These are phyloP conservation scores for Trinorchestia longiramus DNA, from an alignment of 1,140 invertebrate species.

Conservation along the genomic window DNA sequence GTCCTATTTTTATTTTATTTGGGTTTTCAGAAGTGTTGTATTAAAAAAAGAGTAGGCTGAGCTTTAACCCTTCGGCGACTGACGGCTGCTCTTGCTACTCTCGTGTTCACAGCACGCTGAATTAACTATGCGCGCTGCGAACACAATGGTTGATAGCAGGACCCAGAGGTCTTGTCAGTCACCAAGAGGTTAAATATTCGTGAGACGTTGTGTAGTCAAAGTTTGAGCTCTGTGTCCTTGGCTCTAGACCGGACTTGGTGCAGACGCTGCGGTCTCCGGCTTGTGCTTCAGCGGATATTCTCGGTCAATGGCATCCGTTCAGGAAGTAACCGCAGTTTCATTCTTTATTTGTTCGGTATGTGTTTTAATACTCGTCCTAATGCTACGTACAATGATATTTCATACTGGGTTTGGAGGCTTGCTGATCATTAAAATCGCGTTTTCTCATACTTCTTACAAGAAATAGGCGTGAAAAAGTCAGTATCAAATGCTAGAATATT, in stretches of 20 bases:
- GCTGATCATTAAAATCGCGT: no score
- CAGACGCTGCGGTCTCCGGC: background rate
- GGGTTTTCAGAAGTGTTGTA: background rate
- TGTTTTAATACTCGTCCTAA: background rate
- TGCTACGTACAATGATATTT: background rate
- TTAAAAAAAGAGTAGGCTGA: background rate
- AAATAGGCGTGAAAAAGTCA: no score
- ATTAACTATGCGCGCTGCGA: no score
- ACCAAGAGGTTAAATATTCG: no score
- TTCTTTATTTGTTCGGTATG: background rate
- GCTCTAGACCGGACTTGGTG: background rate
- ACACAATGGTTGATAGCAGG: no score
- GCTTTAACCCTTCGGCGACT: background rate
- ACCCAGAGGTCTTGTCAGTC: no score
- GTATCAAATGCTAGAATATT: no score
- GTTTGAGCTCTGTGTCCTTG: background rate
- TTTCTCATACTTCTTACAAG: no score
- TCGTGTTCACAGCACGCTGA: no score
- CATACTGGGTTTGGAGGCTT: no score
- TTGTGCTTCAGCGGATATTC: constrained; percentile 1
- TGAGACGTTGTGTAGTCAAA: background rate
- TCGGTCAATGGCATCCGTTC: constrained; percentile 23
- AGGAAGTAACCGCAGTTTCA: background rate
- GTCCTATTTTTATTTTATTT: background rate
- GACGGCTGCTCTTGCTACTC: no score